Base-by-base conservation (phyloP, 2,888 invertebrate genomes). In the Dynastes hyllus region DNA sequence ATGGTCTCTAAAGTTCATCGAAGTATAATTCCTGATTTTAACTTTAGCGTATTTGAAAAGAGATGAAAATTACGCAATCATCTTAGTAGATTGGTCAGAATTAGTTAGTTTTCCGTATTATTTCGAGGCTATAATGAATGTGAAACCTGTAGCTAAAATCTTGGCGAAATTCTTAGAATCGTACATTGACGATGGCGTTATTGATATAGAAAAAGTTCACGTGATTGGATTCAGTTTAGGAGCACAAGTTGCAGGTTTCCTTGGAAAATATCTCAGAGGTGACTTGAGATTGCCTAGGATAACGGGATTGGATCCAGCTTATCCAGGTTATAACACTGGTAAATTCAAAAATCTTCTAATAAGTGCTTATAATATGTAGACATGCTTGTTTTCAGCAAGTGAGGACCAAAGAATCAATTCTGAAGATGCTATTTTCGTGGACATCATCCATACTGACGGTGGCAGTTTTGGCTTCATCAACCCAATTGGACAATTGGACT, bases 51-150 rank as follows among this genome's bases (percentile, higher is more conserved):
- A 95, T 87, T 88, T 95, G 73, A 88, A 90, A 53, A 82, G 86
- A 61, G 88, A 90, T 1, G 93, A 93, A 69, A 91, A 92, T 85
- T 94, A 92, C 88, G 95, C 96, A 87, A 92, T 96, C 81, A 93
- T 96, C 82, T 89, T 95, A 29, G 92, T 96, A 71, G 94, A 96
- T 87, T 96, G 96, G 95, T 92, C 94, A 63, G 91, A 93, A 63
- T 90, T 96, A 82, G 91, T 93, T 22, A 92, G 93, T 0, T 92
- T 94, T 85, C 96, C 96, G 11, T 96, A 95, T 95, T 96, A 96
- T 86, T 87, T 92, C 79, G 91, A 93, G 82, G 94, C 96, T 2
- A 94, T 94, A 0, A 90, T 92, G 61, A 95, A 96, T 86, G 92
- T 94, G 2, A 92, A 92, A 61, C 89, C 92, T 77, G 93, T 94